These are phyloP conservation scores for Coranthus polyacanthus DNA, from an alignment of 2,797 vertebrate genomes.

Conservation along the genomic window DNA sequence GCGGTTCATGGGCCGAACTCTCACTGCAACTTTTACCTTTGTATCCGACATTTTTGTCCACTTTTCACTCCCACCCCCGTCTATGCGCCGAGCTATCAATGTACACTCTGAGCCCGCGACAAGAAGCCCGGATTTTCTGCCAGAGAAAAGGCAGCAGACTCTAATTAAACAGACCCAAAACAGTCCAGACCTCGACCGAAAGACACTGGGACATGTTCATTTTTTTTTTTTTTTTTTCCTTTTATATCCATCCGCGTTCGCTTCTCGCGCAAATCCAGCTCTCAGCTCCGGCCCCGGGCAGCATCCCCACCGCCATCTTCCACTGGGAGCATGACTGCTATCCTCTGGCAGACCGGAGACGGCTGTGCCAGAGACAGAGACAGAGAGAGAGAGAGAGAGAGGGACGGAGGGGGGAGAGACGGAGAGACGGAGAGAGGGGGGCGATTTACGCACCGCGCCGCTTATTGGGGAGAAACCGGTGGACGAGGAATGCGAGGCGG, in stretches of 20 bases:
- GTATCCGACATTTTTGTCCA: conserved; percentile 94
- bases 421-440: too few species aligned
- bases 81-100: conserved; percentile 66
- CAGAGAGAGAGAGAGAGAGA: not conserved
- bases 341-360: conserved; percentile 69
- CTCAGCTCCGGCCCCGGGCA: conserved; percentile 74
- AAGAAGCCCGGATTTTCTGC: conserved; percentile 59
- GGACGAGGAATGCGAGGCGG: conserved; percentile 5
- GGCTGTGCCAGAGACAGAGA: conserved; percentile 52
- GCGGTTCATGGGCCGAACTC: conserved; percentile 97
- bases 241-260: conserved; percentile 65
- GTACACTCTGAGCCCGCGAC: conserved; percentile 56
- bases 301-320: conserved; percentile 92
- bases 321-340: conserved; percentile 78
- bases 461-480: conserved; percentile 11
- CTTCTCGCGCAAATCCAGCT: conserved; percentile 67
- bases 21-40: conserved; percentile 98
- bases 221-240: conserved; percentile 4
- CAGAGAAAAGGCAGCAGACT: conserved; percentile 31
- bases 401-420: not conserved
- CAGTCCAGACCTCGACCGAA: conserved; percentile 59
- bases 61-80: conserved; percentile 77
- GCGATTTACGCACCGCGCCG: conserved; percentile 55
- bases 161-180: conserved; percentile 45
- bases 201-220: conserved; percentile 55